A percentile compares a stretch with the other conserved stretches of the same genome.
Conservation (phyloP, 64 coral and sea anemone genomes). For the Hydrozoanthus tunicans region DNA sequence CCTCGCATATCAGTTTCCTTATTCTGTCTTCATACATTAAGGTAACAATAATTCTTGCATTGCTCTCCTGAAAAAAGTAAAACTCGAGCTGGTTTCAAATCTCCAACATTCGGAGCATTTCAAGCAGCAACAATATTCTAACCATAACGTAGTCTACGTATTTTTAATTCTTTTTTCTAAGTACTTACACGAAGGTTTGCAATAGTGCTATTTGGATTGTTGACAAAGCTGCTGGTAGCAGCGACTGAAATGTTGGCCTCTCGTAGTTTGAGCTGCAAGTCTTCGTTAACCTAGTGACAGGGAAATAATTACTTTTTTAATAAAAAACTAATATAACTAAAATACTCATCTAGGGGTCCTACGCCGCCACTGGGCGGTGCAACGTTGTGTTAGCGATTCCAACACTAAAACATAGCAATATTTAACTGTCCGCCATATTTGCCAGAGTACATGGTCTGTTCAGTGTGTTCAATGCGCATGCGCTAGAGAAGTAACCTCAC, state of each 20-base stretch:
- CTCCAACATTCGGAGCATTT: too few species aligned
- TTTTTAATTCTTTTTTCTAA: background rate
- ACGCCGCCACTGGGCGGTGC: too few species aligned
- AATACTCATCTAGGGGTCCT: too few species aligned
- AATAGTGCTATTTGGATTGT: constrained; percentile 58
- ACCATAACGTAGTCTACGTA: background rate
- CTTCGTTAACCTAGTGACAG: constrained; percentile 22
- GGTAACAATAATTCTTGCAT: constrained; percentile 36
- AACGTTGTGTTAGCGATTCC: too few species aligned
- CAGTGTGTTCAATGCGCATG: too few species aligned
- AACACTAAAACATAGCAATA: too few species aligned
- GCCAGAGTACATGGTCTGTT: too few species aligned
- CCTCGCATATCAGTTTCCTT: constrained; percentile 23
- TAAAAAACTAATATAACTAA: too few species aligned
- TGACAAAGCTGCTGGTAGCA: constrained; percentile 65
- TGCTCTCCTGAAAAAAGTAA: constrained; percentile 10
- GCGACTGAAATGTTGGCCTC: constrained; percentile 44
- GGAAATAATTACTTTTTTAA: too few species aligned
- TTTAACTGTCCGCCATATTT: too few species aligned
- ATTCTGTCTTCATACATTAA: constrained; percentile 37
- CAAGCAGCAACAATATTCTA: background rate
- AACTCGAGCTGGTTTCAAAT: background rate
- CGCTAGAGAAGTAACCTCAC: too few species aligned
- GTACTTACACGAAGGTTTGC: constrained; percentile 47
- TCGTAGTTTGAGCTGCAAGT: constrained; percentile 50